These are phyloP conservation scores for Onychorhynchus coronatus DNA, from an alignment of 2,113 vertebrate genomes.

Conservation along the genomic window DNA sequence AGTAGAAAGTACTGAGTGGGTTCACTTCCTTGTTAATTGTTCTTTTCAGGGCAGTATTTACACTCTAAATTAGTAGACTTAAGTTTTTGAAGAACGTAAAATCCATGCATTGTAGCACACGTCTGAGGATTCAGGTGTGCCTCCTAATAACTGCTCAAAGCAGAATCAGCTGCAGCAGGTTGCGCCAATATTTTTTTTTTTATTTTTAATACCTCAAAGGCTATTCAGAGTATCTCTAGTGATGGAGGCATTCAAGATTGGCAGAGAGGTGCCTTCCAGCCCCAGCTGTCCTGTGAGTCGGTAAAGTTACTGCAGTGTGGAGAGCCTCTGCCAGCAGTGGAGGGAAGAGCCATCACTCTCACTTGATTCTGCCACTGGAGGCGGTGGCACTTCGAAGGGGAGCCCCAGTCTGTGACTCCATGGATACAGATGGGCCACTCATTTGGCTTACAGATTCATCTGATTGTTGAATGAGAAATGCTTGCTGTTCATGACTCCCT, in stretches of 20 bases:
- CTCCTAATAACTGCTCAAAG: background rate
- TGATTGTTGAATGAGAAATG: background rate
- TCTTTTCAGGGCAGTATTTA: background rate
- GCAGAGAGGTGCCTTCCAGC: background rate
- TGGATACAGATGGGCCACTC: background rate
- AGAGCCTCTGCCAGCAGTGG: background rate
- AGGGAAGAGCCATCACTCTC: too few relatives aligned
- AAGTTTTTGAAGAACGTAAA: background rate
- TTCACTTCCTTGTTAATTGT: background rate
- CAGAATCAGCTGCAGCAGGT: background rate
- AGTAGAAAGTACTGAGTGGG: background rate
- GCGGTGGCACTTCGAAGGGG: background rate
- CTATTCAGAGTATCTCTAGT: background rate
- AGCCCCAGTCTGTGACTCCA: background rate
- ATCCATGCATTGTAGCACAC: background rate
- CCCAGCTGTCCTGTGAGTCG: background rate
- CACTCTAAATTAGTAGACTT: background rate
- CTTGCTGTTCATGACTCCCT: background rate
- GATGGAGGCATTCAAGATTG: background rate
- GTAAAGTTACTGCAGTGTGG: background rate
- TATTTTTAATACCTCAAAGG: background rate
- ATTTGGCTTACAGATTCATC: background rate
- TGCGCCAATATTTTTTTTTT: background rate
- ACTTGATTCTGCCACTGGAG: accelerated
- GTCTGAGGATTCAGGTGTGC: background rate